phyloP scores from a whole-genome alignment of 2,113 vertebrate species.

The Cavia aperea region DNA sequence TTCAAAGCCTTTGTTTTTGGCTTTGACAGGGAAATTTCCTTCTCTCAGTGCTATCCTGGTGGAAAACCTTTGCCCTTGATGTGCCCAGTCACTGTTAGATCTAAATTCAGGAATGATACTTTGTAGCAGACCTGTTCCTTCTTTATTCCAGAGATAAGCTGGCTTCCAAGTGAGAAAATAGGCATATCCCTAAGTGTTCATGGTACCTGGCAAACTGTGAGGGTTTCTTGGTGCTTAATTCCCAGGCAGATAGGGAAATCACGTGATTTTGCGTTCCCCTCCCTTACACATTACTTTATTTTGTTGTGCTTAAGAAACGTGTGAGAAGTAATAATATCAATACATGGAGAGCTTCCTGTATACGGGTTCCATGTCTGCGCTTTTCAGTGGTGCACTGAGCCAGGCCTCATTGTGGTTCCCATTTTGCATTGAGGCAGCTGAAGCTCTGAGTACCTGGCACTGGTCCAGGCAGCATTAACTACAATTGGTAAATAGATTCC shows the following conservation, averaged over 20 bases:
- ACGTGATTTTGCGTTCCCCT: background rate
- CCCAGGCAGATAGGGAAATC: background rate
- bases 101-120: background rate
- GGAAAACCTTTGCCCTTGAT: background rate
- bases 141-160: background rate
- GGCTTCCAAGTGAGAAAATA: background rate
- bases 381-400: background rate
- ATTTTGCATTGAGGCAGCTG: background rate
- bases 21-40: background rate
- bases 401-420: background rate
- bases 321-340: background rate
- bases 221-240: background rate
- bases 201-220: background rate
- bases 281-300: background rate
- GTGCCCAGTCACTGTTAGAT: background rate
- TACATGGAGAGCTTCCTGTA: background rate
- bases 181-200: background rate
- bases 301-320: background rate
- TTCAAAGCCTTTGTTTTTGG: background rate
- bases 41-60: background rate
- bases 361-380: background rate
- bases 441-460: background rate
- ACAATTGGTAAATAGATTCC: background rate
- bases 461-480: background rate
- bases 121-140: background rate